These are phyloP conservation scores for Lochmaea capreae DNA, from an alignment of 2,888 invertebrate genomes.

Conservation along the genomic window DNA sequence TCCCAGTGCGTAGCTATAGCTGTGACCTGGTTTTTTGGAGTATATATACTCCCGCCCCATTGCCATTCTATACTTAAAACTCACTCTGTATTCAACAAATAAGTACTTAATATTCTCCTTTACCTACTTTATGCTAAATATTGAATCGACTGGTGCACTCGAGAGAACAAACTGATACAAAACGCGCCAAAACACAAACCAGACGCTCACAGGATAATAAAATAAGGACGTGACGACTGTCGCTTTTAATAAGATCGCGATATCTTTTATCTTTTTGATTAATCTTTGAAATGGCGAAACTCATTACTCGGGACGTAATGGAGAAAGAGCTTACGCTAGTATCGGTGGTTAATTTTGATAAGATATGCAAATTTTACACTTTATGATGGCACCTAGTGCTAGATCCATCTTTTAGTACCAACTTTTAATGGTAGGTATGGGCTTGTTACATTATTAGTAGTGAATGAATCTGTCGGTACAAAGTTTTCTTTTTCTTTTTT, in stretches of 20 bases:
- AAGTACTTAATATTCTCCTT: too few relatives aligned
- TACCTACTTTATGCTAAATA: too few relatives aligned
- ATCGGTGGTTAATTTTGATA: constrained; percentile 36
- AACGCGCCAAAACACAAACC: neutral
- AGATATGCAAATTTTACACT: constrained; percentile 35
- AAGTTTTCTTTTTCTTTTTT: neutral
- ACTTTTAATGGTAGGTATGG: constrained; percentile 8
- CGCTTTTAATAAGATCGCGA: constrained; percentile 39
- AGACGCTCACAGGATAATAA: constrained; percentile 21
- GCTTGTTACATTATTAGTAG: constrained; percentile 8
- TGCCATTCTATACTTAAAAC: too few relatives aligned
- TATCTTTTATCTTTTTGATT: constrained; percentile 39
- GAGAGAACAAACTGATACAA: neutral
- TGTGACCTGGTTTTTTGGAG: too few relatives aligned
- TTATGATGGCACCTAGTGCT: constrained; percentile 16
- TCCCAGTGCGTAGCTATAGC: too few relatives aligned
- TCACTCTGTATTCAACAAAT: too few relatives aligned
- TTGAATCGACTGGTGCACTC: neutral
- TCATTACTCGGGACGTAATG: constrained; percentile 37
- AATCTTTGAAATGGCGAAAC: constrained; percentile 35
- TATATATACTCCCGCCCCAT: too few relatives aligned
- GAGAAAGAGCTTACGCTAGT: constrained; percentile 29
- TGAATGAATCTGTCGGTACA: neutral
- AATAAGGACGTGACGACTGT: constrained; percentile 37
- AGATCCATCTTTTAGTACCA: constrained; percentile 17